Evolutionary conservation across 2,113 vertebrate species (phyloP).

Genomic region (Ceyx melanurus): DNA sequence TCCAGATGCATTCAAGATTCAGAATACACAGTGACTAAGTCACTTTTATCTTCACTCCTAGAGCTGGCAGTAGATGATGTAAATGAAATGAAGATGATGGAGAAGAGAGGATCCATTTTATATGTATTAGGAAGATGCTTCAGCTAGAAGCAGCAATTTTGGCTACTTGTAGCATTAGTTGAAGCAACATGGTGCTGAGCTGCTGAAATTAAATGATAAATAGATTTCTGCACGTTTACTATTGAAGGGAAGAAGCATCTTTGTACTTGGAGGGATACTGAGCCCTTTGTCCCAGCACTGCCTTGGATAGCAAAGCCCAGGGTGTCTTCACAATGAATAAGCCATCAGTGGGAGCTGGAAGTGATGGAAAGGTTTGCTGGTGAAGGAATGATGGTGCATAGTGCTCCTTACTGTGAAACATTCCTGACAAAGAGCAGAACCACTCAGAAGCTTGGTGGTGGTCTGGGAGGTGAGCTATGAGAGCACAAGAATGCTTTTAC

Average conservation of each 20-base stretch:
- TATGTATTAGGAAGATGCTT: neutral
- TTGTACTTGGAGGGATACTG: neutral
- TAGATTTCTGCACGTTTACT: neutral
- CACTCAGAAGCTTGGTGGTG: neutral
- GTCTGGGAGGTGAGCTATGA: neutral
- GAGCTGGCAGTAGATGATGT: neutral
- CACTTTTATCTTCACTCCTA: neutral
- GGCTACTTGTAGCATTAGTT: neutral
- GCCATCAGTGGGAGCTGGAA: neutral
- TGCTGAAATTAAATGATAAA: neutral
- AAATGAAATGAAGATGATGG: neutral
- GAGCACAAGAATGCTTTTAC: neutral
- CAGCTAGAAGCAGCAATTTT: neutral
- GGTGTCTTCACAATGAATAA: neutral
- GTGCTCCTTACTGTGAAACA: neutral
- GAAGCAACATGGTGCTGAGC: fast-evolving
- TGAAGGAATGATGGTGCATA: neutral
- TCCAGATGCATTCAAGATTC: neutral
- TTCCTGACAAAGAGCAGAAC: neutral
- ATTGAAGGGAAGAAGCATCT: neutral
- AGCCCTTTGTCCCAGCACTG: neutral
- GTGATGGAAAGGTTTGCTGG: neutral
- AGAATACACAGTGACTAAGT: neutral
- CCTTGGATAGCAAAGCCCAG: neutral
- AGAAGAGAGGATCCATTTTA: neutral